These are phyloP conservation scores for Rhinophrynus dorsalis DNA, from an alignment of 2,797 vertebrate species.

Conservation along the genomic window DNA sequence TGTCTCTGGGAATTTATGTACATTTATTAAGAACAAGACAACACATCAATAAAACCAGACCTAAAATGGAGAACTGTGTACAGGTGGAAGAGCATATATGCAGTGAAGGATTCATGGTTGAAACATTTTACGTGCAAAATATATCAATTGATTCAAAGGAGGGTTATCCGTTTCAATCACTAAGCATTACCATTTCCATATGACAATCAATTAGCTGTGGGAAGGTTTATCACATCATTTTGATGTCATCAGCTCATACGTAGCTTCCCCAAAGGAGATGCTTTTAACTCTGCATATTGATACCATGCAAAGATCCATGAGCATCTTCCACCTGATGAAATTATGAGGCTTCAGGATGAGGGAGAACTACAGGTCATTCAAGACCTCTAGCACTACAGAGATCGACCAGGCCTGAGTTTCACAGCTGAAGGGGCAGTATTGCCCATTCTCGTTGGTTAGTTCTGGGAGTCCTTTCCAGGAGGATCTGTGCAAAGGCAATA, in stretches of 20 bases:
- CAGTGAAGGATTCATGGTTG: not conserved
- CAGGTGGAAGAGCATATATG: not conserved
- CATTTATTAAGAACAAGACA: conserved; percentile 1
- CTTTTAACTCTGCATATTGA: not conserved
- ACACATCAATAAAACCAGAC: not conserved
- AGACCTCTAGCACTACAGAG: conserved; percentile 82
- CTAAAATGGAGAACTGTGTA: not conserved
- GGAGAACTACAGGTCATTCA: conserved; percentile 80
- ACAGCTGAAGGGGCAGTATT: conserved; percentile 91
- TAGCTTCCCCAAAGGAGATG: not conserved
- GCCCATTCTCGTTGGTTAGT: conserved; percentile 92
- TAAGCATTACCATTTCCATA: not conserved
- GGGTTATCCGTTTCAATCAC: not conserved
- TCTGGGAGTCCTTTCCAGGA: conserved; percentile 96
- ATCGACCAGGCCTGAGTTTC: conserved; percentile 95
- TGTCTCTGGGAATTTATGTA: conserved; percentile 4
- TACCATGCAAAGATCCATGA: not conserved
- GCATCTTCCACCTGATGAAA: not conserved
- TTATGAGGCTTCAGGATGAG: not conserved
- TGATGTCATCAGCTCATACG: not conserved
- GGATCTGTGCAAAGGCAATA: conserved; percentile 80
- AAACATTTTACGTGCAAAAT: conserved; percentile 12
- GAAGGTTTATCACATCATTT: not conserved
- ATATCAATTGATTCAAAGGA: conserved; percentile 9
- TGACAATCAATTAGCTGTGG: not conserved